Base-by-base conservation (phyloP, 2,797 vertebrate species). In the Manis crassicaudata region DNA sequence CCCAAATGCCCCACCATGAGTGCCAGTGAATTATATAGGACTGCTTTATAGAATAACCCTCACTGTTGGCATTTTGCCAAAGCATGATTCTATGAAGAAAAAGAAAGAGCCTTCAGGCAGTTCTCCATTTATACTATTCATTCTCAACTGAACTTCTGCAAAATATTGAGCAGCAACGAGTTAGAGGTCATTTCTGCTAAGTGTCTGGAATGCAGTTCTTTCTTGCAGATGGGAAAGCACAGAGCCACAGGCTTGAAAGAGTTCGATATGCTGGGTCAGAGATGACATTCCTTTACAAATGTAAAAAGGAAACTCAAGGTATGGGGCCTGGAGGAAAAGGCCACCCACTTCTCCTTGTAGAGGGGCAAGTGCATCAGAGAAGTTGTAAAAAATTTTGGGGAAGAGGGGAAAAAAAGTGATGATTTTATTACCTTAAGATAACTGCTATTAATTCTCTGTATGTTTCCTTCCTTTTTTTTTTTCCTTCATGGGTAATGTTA, bases 131-230 rank as follows among this genome's bases (percentile, higher is more conserved):
- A 9, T 76, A 23, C 13, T 46, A 20, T 52, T 83, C 40, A 88
- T 92, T 97, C 85, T 87, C 79, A 85, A n/a, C 16, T 37, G 67
- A 95, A 94, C 52, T 65, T 88, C 25, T 70, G 46, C 25, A 35
- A 92, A 87, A 54, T 88, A 12, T 20, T 54, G 54, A 89, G 58
- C 35, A 37, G 20, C 21, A 50, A 46, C 32, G 90, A 96, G 40
- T 82, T 81, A 65, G 93, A 94, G 58, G 82, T 94, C 37, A 82
- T 82, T 43, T 93, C 67, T 54, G 50, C 29, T 77, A 73, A 92
- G 35, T 10, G 70, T 35, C 21, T 50, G 82, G 81, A 92, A 68
- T 7, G 17, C 5, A 60, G 4, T 23, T 84, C 52, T 94, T 80
- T 58, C 60, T 65, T 58, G 91, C 72, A 56, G 67, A 89, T 68